phyloP scores from a whole-genome alignment of 2,797 vertebrate genomes.

The Urocyon cinereoargenteus region DNA sequence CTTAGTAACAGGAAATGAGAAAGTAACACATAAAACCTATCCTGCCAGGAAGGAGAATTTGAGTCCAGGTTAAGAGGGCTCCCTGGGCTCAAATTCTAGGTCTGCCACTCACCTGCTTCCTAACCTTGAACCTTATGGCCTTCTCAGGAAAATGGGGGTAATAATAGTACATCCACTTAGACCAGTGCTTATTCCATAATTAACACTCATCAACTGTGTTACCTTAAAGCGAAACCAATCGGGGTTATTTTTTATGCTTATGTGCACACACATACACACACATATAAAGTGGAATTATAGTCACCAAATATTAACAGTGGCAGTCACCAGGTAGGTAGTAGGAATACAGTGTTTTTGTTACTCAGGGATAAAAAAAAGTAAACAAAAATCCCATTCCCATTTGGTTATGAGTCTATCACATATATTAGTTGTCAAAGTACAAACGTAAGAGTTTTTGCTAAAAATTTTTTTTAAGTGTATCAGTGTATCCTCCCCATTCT shows the following conservation, averaged over 20 bases:
- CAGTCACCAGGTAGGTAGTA: background rate
- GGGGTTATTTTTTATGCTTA: background rate
- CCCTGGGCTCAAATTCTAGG: background rate
- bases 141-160: conserved; percentile 4
- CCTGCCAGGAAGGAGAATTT: background rate
- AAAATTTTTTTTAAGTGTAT: background rate
- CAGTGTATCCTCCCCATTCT: background rate
- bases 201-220: background rate
- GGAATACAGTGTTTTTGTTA: background rate
- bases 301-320: background rate
- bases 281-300: background rate
- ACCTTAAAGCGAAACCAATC: background rate
- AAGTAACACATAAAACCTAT: background rate
- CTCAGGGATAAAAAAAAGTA: background rate
- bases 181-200: background rate
- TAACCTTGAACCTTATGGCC: background rate
- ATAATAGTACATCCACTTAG: background rate
- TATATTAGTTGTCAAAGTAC: background rate
- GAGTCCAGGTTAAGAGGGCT: background rate
- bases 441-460: conserved; percentile 36
- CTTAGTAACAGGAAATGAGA: background rate
- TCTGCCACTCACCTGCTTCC: background rate
- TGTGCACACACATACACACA: background rate
- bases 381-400: background rate
- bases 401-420: background rate